Evolutionary conservation across 1,140 invertebrate species (phyloP), one percentile per base, ranked within the genome.

Genomic region (Achroia grisella): DNA sequence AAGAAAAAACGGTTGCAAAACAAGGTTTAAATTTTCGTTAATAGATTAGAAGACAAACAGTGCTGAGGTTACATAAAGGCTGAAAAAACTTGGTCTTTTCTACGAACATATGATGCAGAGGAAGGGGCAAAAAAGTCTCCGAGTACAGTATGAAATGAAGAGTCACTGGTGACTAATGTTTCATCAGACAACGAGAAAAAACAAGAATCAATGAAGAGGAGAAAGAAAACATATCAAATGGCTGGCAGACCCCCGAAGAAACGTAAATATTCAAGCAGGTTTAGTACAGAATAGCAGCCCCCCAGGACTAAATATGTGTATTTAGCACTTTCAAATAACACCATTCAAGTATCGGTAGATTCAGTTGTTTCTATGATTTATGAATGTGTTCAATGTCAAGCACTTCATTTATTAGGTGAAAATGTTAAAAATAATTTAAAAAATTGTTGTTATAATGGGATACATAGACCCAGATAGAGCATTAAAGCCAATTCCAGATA

Each of bases 371-470:
- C 48, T 48, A 56, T 48, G 53, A 48, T 48, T 56, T 51, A 56
- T 56, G 48, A 51, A 51, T 56, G 48, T 48, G 41, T 48, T 48
- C 46, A 52, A 46, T 56, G 48, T 46, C 46, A 48, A 45, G 42
- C 52, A 45, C 42, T 49, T 47, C 40, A 56, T 49, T 50, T 56
- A 42, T 52, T 56, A 56, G 53, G 48, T 47, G 54, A 56, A 52
- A 56, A 52, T 42, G 48, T 44, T 48, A 44, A 52, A 52, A 47
- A 51, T 48, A 36, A 59, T 59, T 53, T 51, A 46, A 54, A 48
- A 51, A 48, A 54, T 41, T 53, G 48, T 51, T 59, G 56, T 54
- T 52, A 56, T 52, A 60, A 60, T 60, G 46, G 57, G 29, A 51
- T 41, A 60, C 30, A 23, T 34, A 52, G 37, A 52, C 40, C 53